phyloP scores from a whole-genome alignment of 2,888 invertebrate species.

The Notodromas monacha region DNA sequence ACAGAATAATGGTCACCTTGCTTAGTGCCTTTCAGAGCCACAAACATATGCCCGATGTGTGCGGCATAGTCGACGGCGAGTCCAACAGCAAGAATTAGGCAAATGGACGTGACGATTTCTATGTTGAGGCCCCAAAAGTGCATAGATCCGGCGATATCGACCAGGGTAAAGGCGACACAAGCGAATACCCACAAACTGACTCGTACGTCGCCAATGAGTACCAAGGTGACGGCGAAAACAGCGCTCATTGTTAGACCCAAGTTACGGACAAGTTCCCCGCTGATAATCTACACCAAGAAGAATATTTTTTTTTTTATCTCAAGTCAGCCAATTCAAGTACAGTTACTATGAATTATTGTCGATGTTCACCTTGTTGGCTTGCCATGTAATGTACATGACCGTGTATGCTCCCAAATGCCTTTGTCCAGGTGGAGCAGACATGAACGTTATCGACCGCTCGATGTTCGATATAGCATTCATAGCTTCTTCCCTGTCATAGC shows the following conservation, averaged over 20 bases:
- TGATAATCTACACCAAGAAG: too few relatives aligned
- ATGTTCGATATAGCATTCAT: too few relatives aligned
- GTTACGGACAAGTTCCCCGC: slow-evolving; percentile 17
- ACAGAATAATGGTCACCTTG: too few relatives aligned
- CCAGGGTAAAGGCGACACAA: slow-evolving; percentile 18
- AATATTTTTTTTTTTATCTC: too few relatives aligned
- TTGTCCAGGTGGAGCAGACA: too few relatives aligned
- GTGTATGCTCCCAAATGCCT: too few relatives aligned
- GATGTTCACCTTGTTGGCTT: too few relatives aligned
- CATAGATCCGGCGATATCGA: slow-evolving; percentile 20
- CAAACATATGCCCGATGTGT: slow-evolving; percentile 20
- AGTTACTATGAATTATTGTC: too few relatives aligned
- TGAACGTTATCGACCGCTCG: too few relatives aligned
- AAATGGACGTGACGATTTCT: slow-evolving; percentile 20
- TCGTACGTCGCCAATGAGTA: slow-evolving; percentile 18
- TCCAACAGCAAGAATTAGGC: slow-evolving; percentile 19
- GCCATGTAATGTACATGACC: too few relatives aligned
- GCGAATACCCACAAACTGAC: slow-evolving; percentile 18
- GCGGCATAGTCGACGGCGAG: slow-evolving; percentile 22
- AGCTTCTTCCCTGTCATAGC: too few relatives aligned
- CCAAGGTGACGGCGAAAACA: slow-evolving; percentile 17
- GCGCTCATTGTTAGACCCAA: slow-evolving; percentile 17
- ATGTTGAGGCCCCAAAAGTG: slow-evolving; percentile 20
- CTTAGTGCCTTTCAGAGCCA: slow-evolving; percentile 16
- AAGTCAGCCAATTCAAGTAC: too few relatives aligned